A percentile compares a stretch with the other conserved stretches of the same genome.
These are phyloP conservation scores for Eumeta japonica DNA, from an alignment of 1,140 invertebrate genomes.

Conservation along the genomic window DNA sequence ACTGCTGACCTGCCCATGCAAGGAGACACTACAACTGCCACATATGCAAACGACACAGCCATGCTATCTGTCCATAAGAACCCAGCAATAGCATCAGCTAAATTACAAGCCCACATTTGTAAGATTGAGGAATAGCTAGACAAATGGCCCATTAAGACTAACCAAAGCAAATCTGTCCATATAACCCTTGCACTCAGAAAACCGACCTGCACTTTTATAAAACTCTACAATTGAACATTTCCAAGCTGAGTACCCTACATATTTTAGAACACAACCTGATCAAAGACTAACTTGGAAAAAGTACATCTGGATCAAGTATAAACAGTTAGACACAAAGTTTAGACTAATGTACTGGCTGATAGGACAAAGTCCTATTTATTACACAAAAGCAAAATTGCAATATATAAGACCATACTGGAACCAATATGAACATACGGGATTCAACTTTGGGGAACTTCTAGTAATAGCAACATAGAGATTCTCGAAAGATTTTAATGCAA, in stretches of 20 bases:
- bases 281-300: no score
- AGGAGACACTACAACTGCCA: conserved; percentile 13
- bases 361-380: no score
- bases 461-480: no score
- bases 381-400: no score
- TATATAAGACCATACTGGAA: no score
- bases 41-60: conserved; percentile 29
- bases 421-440: no score
- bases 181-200: conserved; percentile 22
- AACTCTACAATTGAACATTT: conserved; percentile 8
- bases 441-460: no score
- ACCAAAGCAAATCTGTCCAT: conserved; percentile 20
- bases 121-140: conserved; percentile 16
- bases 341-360: no score
- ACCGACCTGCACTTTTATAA: conserved; percentile 13
- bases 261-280: conserved; percentile 11
- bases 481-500: no score
- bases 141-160: conserved; percentile 24
- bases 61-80: conserved; percentile 9
- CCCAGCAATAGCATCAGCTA: conserved; percentile 9
- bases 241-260: conserved; percentile 10
- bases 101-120: conserved; percentile 16
- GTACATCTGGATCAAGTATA: no score
- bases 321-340: no score
- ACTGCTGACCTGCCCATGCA: conserved; percentile 18